Conservation (phyloP, 2,797 vertebrate species). For the Menidia menidia region DNA sequence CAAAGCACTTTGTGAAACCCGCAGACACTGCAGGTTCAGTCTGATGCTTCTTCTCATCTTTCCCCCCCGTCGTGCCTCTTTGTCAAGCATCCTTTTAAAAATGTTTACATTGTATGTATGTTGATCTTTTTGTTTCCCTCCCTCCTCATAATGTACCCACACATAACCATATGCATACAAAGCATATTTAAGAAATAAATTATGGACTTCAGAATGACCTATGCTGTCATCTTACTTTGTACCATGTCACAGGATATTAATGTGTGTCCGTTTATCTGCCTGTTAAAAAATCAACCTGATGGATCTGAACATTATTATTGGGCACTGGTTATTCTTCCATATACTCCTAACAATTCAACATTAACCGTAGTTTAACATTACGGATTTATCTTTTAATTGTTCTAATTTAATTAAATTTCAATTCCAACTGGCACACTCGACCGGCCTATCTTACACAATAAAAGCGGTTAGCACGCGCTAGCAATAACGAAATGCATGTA, state of each 20-base stretch:
- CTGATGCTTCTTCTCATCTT: slow-evolving; percentile 13
- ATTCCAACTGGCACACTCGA: too few species aligned
- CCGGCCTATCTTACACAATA: too few species aligned
- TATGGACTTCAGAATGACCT: slow-evolving; percentile 51
- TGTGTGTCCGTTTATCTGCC: neutral
- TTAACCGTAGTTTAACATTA: too few species aligned
- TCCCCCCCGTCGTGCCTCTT: slow-evolving; percentile 4
- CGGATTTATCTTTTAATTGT: too few species aligned
- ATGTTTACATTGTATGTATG: slow-evolving; percentile 69
- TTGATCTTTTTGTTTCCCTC: slow-evolving; percentile 12
- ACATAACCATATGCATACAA: slow-evolving; percentile 53
- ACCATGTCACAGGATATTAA: neutral
- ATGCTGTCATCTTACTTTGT: neutral
- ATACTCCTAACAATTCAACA: too few species aligned
- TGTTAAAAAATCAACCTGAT: neutral
- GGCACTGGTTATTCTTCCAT: too few species aligned
- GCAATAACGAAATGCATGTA: too few species aligned
- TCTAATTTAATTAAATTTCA: too few species aligned
- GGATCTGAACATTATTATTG: neutral
- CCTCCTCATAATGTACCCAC: slow-evolving; percentile 29
- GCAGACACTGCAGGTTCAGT: slow-evolving; percentile 38
- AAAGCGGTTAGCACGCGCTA: too few species aligned
- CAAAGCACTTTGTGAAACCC: slow-evolving; percentile 70
- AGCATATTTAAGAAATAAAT: slow-evolving; percentile 76
- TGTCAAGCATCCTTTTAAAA: slow-evolving; percentile 46